These are phyloP conservation scores for Sepiola atlantica DNA, from an alignment of 2,888 invertebrate species.

Conservation along the genomic window DNA sequence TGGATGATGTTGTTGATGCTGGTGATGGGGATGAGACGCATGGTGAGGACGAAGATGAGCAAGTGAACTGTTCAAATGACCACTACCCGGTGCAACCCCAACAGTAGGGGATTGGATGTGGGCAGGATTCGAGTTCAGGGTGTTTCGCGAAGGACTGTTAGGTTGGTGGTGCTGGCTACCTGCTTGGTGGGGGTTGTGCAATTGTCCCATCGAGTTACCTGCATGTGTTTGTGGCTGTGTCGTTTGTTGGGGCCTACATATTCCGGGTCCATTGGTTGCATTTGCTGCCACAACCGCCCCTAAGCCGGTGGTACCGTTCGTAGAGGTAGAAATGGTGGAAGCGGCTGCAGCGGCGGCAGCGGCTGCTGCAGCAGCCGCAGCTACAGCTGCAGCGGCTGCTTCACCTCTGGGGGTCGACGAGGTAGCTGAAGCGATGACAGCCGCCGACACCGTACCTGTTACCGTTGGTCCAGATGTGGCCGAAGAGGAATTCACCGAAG, in stretches of 20 bases:
- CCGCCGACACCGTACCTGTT: background rate
- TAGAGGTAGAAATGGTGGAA: background rate
- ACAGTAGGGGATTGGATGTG: slow-evolving; percentile 58
- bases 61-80: slow-evolving; percentile 53
- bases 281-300: background rate
- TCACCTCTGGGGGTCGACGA: slow-evolving; percentile 34
- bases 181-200: slow-evolving; percentile 47
- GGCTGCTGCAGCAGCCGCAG: background rate
- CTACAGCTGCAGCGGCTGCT: background rate
- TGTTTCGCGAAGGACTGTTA: slow-evolving; percentile 49
- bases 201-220: slow-evolving; percentile 34
- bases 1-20: background rate
- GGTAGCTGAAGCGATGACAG: slow-evolving; percentile 33
- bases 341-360: background rate
- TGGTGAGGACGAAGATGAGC: slow-evolving; percentile 48
- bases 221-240: slow-evolving; percentile 59
- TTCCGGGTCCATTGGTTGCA: background rate
- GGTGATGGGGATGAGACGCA: slow-evolving; percentile 36
- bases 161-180: slow-evolving; percentile 48
- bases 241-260: slow-evolving; percentile 56
- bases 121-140: slow-evolving; percentile 60
- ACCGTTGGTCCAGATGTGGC: background rate
- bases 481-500: slow-evolving; percentile 39
- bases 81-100: slow-evolving; percentile 35
- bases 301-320: background rate